Percentiles rank a stretch among this genome's conserved stretches.
Conservation (phyloP, 1,140 invertebrate species). For the Pissodes strobi region DNA sequence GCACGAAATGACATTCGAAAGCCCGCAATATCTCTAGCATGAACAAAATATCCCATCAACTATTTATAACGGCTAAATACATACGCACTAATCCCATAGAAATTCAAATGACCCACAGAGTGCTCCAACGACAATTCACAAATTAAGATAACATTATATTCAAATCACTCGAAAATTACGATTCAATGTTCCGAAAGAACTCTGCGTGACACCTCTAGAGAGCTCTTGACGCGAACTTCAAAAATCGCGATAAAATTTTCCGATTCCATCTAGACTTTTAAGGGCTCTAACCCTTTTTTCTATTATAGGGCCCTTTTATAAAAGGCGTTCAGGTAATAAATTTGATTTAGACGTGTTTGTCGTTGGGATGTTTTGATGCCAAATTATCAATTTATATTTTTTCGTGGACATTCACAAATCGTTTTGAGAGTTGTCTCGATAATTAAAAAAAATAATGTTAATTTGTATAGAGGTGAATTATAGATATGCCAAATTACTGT, state of each 20-base stretch:
- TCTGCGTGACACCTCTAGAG: conserved; percentile 28
- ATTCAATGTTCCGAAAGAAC: not conserved
- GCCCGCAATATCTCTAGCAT: too few relatives aligned
- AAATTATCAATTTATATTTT: not conserved
- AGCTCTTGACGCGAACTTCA: conserved; percentile 11
- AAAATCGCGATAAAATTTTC: conserved; percentile 34
- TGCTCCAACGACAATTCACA: not conserved
- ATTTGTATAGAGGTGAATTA: too few relatives aligned
- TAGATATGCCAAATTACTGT: too few relatives aligned
- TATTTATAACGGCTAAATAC: too few relatives aligned
- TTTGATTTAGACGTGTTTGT: conserved; percentile 12
- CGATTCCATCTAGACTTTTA: conserved; percentile 22
- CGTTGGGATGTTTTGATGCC: not conserved
- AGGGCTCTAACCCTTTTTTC: conserved; percentile 13
- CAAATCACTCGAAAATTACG: conserved; percentile 23
- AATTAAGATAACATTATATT: conserved; percentile 36
- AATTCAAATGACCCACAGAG: conserved; percentile 24
- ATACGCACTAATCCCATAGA: not conserved
- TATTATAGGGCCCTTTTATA: not conserved
- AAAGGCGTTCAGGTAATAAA: conserved; percentile 31
- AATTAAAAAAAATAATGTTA: too few relatives aligned
- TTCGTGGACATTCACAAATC: not conserved
- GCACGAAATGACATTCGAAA: too few relatives aligned
- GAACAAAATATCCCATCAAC: too few relatives aligned
- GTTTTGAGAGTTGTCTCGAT: not conserved